Base-by-base conservation (phyloP, 1,140 invertebrate genomes). In the Amphibalanus amphitrite region DNA sequence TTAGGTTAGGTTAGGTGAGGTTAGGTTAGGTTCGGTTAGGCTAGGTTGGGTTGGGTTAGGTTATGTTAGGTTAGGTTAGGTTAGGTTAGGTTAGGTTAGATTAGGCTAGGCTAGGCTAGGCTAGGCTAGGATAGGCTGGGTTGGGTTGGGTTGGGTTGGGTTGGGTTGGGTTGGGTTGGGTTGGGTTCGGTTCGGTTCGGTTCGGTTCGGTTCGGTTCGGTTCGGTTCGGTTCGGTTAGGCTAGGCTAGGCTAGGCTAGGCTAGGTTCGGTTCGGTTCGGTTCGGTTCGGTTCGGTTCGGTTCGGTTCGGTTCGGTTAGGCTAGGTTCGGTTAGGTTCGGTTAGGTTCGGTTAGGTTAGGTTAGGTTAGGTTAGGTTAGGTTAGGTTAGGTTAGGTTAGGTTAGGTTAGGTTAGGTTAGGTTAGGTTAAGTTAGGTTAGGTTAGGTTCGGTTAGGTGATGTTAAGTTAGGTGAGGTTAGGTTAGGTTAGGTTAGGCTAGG, bases 331-430 rank as follows among this genome's bases (percentile, higher is more conserved):
- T n/a, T n/a, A n/a, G n/a, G n/a, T n/a, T n/a, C n/a, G n/a, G n/a
- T n/a, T n/a, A n/a, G n/a, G n/a, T n/a, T n/a, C n/a, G n/a, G n/a
- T n/a, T n/a, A n/a, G n/a, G n/a, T n/a, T n/a, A n/a, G n/a, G n/a
- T n/a, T 75, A 67, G 76, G 74, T 76, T 69, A 73, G 71, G 75
- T 76, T 76, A 72, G 72, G 72, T 76, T 75, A 70, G 73, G 73
- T 78, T 75, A 70, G 69, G 76, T 76, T 74, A 71, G 69, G 76
- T 76, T 78, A 71, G 73, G 77, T 76, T 77, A 73, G 74, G 76
- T 77, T 75, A 70, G 29, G 77, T 77, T 76, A 72, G 74, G 74
- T 77, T 75, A 69, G 74, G 77, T 78, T 77, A 72, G 75, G 76
- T 78, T 74, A 70, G 73, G 75, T 75, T 74, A 72, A 70, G 72